phyloP scores from a whole-genome alignment of 2,888 invertebrate genomes.

The Oscheius sp. region DNA sequence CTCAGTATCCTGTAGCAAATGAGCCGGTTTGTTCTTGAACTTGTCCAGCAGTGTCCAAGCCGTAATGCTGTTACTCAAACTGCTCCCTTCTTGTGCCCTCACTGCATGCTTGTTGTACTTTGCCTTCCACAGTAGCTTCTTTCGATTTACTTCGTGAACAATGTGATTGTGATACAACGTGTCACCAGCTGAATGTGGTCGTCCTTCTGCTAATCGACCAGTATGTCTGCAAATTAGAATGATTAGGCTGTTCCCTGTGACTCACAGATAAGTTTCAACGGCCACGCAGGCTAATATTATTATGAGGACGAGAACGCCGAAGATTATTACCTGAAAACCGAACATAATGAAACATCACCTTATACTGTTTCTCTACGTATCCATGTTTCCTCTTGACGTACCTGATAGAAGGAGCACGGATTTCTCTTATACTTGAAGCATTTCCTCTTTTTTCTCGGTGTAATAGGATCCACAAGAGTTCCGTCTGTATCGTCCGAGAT shows the following conservation, averaged over 20 bases:
- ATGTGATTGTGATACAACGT: slow-evolving; percentile 30
- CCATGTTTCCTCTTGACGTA: not conserved
- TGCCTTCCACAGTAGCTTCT: slow-evolving; percentile 25
- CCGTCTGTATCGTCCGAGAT: slow-evolving; percentile 25
- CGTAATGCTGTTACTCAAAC: not conserved
- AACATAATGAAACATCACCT: no score
- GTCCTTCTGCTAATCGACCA: slow-evolving; percentile 1
- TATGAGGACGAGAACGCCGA: slow-evolving; percentile 38
- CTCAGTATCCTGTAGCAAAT: slow-evolving; percentile 38
- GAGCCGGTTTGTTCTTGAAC: slow-evolving; percentile 12
- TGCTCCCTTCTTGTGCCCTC: slow-evolving; percentile 45
- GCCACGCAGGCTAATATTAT: slow-evolving; percentile 40
- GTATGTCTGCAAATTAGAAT: slow-evolving; percentile 21
- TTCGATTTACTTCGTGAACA: slow-evolving; percentile 6
- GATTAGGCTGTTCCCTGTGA: not conserved
- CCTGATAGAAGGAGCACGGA: slow-evolving; percentile 28
- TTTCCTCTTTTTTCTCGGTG: slow-evolving; percentile 15
- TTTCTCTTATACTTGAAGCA: slow-evolving; percentile 21
- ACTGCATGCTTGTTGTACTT: slow-evolving; percentile 57
- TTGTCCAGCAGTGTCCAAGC: slow-evolving; percentile 21
- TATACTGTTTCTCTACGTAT: no score
- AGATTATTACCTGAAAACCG: slow-evolving; percentile 32
- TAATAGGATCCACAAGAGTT: slow-evolving; percentile 21
- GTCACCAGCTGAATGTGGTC: slow-evolving; percentile 35
- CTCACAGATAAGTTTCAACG: slow-evolving; percentile 42